Evolutionary conservation across 2,797 vertebrate genomes (phyloP), one percentile per base, ranked within the genome.

Genomic region (Labroides dimidiatus): DNA sequence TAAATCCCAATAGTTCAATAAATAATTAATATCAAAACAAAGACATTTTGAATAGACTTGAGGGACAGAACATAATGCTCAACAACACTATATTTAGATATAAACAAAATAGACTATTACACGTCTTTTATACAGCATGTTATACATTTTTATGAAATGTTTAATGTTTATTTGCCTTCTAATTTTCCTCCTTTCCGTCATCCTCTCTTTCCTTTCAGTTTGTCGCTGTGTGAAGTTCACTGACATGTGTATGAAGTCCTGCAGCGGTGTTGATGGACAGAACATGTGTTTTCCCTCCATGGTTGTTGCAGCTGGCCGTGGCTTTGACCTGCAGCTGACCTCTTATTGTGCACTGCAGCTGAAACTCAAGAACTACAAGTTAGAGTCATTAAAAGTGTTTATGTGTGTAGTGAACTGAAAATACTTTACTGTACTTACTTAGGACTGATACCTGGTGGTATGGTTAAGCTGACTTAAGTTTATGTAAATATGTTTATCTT

Each of bases 231-330:
- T 20, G 17, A 23, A 24, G 16, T 51, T 56, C 9, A 42, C 23
- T 10, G 5, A 50, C 9, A 6, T 15, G 43, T 62, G 49, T 62
- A 49, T 54, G n/a, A 39, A 58, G 44, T 41, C 62, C 12, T 39
- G 52, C 36, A 48, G 56, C 11, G 16, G 13, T 30, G 50, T 11
- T 65, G 61, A 77, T 67, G 64, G 75, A 62, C 47, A 19, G 47
- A 57, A 63, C 75, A 73, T 53, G 51, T 70, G 69, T 80, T 58
- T 62, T 67, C 62, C 81, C 33, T 53, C 48, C 55, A 17, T 30
- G 72, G 65, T 76, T 75, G 69, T 82, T 82, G 67, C 59, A 78
- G 78, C 75, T 68, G 71, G 36, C 77, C 57, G 58, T 70, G 47
- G 10, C 43, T 41, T 47, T 51, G 63, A 75, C 64, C 70, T 45